These are phyloP conservation scores for Laterallus jamaicensis DNA, from an alignment of 2,113 vertebrate species.

Conservation along the genomic window DNA sequence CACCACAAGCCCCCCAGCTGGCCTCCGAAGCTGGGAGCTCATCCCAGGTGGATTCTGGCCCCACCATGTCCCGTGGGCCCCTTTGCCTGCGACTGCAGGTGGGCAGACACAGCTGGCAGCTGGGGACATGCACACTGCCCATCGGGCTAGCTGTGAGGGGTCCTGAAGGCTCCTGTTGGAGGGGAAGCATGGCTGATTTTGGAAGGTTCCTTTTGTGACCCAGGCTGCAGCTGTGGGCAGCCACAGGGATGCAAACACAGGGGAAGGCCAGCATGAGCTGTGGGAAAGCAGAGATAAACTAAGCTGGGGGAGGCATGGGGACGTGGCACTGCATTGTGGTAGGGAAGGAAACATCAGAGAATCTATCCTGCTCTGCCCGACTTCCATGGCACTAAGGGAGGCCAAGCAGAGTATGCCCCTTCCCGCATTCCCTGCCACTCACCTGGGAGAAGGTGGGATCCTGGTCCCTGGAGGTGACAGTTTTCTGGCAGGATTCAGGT, in stretches of 20 bases:
- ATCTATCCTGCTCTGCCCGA: background rate
- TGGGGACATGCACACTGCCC: accelerated
- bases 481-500: background rate
- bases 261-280: background rate
- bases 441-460: background rate
- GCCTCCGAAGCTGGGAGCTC: background rate
- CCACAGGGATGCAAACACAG: background rate
- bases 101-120: background rate
- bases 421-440: accelerated
- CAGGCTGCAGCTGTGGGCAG: background rate
- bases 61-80: background rate
- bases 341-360: accelerated
- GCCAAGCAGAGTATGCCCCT: too few relatives aligned
- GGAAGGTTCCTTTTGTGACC: background rate
- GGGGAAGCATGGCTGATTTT: background rate
- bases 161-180: background rate
- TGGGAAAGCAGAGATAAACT: accelerated
- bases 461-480: background rate
- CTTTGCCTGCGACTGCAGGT: background rate
- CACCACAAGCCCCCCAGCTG: background rate
- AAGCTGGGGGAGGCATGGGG: background rate
- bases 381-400: background rate
- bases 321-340: accelerated
- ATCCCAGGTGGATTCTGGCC: background rate
- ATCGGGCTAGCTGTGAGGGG: background rate